These are phyloP conservation scores for Penaeus chinensis DNA, from an alignment of 1,140 invertebrate genomes.

Conservation along the genomic window DNA sequence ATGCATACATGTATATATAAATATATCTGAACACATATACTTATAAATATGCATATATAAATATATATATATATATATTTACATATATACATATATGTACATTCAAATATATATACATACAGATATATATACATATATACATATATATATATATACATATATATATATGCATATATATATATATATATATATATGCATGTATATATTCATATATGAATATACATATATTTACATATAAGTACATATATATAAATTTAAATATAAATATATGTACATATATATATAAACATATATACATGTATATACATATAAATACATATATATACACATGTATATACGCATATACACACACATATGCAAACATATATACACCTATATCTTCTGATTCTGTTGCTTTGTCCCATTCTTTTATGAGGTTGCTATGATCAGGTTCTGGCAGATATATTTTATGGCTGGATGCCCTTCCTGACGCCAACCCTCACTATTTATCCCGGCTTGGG, in stretches of 20 bases:
- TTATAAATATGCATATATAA: background rate
- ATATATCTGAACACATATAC: background rate
- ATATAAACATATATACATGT: background rate
- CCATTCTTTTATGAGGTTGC: background rate
- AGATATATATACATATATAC: background rate
- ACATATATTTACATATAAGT: constrained; percentile 18
- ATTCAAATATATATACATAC: background rate
- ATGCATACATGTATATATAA: background rate
- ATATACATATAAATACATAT: background rate
- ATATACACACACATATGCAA: background rate
- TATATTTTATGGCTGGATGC: background rate
- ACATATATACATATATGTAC: constrained; percentile 11
- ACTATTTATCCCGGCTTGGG: no score
- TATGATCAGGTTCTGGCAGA: background rate
- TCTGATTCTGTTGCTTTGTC: background rate
- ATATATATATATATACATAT: background rate
- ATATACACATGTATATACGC: constrained; percentile 2
- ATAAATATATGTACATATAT: constrained; percentile 1
- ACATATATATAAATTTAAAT: background rate
- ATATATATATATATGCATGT: constrained; percentile 8
- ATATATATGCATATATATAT: background rate
- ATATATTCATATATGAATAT: constrained; percentile 15
- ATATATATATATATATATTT: constrained; percentile 19
- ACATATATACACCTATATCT: background rate
- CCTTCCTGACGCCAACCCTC: no score